A percentile compares a stretch with the other conserved stretches of the same genome.
phyloP scores from a whole-genome alignment of 2,888 invertebrate genomes.

The Netelia inedita region DNA sequence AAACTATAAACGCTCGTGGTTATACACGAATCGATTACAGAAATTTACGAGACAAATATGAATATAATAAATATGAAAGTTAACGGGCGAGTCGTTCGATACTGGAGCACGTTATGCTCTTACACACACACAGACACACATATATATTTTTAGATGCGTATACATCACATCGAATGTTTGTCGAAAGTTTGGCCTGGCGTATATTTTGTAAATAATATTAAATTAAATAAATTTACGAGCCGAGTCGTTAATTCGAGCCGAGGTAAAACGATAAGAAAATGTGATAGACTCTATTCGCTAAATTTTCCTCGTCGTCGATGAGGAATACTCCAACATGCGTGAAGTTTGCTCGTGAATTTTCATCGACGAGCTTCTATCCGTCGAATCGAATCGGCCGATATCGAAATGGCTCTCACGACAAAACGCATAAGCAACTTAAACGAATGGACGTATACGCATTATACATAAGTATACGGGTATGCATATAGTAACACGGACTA shows the following conservation, averaged over 20 bases:
- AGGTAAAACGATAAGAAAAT: slow-evolving; percentile 51
- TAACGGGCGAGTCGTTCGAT: slow-evolving; percentile 56
- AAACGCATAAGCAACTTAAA: neutral
- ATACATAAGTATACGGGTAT: neutral
- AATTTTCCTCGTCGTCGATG: slow-evolving; percentile 33
- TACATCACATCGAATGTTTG: slow-evolving; percentile 4
- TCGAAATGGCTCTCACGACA: slow-evolving; percentile 25
- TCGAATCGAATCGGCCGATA: slow-evolving; percentile 44
- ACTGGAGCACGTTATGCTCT: neutral
- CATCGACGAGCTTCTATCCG: slow-evolving; percentile 19
- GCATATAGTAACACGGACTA: slow-evolving; percentile 8
- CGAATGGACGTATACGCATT: neutral
- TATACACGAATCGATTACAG: slow-evolving; percentile 65
- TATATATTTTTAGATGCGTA: neutral
- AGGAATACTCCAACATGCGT: neutral
- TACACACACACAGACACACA: neutral
- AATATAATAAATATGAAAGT: slow-evolving; percentile 71
- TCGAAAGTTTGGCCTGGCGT: slow-evolving; percentile 37
- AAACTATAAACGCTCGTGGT: slow-evolving; percentile 23
- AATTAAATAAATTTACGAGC: slow-evolving; percentile 70
- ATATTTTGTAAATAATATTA: slow-evolving; percentile 68
- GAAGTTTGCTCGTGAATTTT: slow-evolving; percentile 34
- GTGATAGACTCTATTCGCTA: slow-evolving; percentile 1
- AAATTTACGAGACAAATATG: slow-evolving; percentile 73
- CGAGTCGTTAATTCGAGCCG: slow-evolving; percentile 57